Conservation (phyloP, 2,888 invertebrate species). For the Aquatica leii region DNA sequence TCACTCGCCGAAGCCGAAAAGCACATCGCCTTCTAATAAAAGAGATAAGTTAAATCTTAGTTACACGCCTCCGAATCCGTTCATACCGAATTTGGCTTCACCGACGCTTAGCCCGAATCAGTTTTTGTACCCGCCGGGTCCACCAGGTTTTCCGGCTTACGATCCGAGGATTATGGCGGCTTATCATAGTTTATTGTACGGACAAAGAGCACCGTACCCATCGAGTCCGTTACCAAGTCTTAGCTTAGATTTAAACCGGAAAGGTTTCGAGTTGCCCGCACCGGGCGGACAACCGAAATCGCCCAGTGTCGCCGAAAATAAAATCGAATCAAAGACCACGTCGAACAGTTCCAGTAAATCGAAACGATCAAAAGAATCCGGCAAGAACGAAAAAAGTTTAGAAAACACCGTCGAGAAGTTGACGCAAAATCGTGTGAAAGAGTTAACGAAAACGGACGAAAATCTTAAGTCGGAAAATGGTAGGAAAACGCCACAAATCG, state of each 20-base stretch:
- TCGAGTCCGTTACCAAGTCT: slow-evolving; percentile 45
- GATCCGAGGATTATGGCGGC: slow-evolving; percentile 59
- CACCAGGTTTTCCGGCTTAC: slow-evolving; percentile 56
- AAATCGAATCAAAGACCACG: too few relatives aligned
- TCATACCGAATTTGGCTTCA: slow-evolving; percentile 58
- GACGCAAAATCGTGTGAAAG: slow-evolving; percentile 54
- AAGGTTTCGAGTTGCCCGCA: slow-evolving; percentile 47
- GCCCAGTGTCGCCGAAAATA: neutral
- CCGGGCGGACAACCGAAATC: slow-evolving; percentile 19
- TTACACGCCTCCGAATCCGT: slow-evolving; percentile 60
- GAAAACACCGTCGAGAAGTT: slow-evolving; percentile 57
- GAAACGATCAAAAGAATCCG: slow-evolving; percentile 43
- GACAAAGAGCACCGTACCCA: slow-evolving; percentile 49
- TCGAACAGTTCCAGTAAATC: neutral
- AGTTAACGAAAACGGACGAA: slow-evolving; percentile 42
- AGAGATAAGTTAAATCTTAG: slow-evolving; percentile 54
- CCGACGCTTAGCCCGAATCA: slow-evolving; percentile 58
- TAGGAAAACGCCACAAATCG: neutral
- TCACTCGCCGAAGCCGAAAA: slow-evolving; percentile 53
- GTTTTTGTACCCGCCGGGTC: slow-evolving; percentile 53
- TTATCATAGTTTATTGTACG: slow-evolving; percentile 54
- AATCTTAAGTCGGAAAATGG: slow-evolving; percentile 9
- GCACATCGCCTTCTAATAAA: slow-evolving; percentile 41
- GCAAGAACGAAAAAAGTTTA: slow-evolving; percentile 55
- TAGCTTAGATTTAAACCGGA: slow-evolving; percentile 45